A percentile compares a stretch with the other conserved stretches of the same genome.
Conservation (phyloP, 2,797 vertebrate genomes). For the Bovichtus variegatus region DNA sequence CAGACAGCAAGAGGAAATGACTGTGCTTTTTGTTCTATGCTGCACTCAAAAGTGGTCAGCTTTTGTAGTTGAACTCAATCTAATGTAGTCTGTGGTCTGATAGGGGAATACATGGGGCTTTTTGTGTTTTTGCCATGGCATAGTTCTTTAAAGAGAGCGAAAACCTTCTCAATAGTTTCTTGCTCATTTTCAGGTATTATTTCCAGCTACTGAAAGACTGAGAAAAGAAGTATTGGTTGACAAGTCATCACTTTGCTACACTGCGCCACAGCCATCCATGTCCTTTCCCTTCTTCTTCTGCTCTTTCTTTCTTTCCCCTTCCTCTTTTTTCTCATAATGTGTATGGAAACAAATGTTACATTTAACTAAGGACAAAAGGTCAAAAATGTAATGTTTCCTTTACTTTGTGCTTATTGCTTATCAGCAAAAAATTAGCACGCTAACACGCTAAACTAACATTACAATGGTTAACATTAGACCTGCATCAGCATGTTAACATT, state of each 20-base stretch:
- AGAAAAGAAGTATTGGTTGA: conserved; percentile 4
- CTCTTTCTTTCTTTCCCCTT: neutral
- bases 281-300: neutral
- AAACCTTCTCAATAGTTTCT: conserved; percentile 5
- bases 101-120: conserved; percentile 51
- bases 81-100: conserved; percentile 56
- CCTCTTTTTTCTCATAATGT: neutral
- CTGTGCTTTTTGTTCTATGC: conserved; percentile 59
- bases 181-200: neutral
- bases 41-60: conserved; percentile 52
- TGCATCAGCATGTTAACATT: neutral
- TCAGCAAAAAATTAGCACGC: neutral
- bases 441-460: neutral
- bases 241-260: neutral
- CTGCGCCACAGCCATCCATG: neutral
- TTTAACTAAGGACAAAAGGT: neutral
- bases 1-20: conserved; percentile 69
- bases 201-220: conserved; percentile 11
- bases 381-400: neutral
- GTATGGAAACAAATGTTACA: neutral
- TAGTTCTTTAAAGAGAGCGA: neutral
- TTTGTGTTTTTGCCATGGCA: conserved; percentile 29
- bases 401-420: neutral
- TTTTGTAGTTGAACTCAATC: conserved; percentile 28
- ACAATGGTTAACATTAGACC: neutral